Conservation (phyloP, 2,797 vertebrate species). For the Acestrorhynchus altus region DNA sequence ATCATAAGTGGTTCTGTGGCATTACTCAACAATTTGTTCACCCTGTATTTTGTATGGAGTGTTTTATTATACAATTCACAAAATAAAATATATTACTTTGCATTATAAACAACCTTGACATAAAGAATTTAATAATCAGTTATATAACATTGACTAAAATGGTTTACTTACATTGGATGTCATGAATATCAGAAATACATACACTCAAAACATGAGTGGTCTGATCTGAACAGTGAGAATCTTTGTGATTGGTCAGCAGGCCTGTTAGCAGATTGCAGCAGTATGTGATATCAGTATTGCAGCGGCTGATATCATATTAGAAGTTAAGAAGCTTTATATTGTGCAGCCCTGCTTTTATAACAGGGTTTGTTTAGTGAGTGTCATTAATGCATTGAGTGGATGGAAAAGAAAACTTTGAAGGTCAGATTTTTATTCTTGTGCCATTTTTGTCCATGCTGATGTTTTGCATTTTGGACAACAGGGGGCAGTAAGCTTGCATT, state of each 20-base stretch:
- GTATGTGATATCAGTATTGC: neutral
- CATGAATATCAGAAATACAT: neutral
- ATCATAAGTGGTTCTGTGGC: no score
- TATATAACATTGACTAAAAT: neutral
- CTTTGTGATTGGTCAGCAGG: neutral
- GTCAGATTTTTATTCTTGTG: constrained; percentile 5
- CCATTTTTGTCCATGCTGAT: constrained; percentile 24
- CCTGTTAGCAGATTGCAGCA: neutral
- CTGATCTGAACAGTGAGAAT: neutral
- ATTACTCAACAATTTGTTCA: no score
- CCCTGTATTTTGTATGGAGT: no score
- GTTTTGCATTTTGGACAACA: constrained; percentile 37
- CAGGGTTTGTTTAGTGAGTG: neutral
- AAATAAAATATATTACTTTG: no score
- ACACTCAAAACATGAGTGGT: neutral
- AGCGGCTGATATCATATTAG: neutral
- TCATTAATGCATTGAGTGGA: neutral
- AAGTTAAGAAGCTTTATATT: neutral
- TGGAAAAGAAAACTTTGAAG: neutral
- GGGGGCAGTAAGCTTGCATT: constrained; percentile 53
- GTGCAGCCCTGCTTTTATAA: neutral
- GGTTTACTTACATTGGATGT: neutral
- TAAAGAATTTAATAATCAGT: neutral
- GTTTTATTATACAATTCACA: no score
- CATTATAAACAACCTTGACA: no score